Evolutionary conservation across 2,113 vertebrate genomes (phyloP).

Genomic region (Eolophus roseicapilla): DNA sequence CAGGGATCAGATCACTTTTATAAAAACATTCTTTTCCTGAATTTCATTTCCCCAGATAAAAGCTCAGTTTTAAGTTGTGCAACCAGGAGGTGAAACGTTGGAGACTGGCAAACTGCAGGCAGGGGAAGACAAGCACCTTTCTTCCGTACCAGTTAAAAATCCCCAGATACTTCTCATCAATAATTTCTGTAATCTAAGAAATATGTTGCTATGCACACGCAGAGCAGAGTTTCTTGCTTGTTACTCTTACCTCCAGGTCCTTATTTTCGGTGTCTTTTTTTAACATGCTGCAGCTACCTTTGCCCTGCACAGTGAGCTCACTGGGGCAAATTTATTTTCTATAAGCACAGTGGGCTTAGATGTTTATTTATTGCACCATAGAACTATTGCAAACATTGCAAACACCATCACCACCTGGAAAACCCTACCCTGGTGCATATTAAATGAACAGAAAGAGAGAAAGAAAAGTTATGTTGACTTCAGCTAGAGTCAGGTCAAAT

Average conservation of each 20-base stretch:
- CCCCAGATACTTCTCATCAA: background rate
- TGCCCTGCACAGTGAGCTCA: accelerated
- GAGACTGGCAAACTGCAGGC: background rate
- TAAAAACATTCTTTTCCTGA: background rate
- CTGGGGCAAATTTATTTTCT: background rate
- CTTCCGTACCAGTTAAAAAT: background rate
- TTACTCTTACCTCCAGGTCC: background rate
- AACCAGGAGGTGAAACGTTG: background rate
- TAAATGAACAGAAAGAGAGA: background rate
- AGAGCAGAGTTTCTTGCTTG: background rate
- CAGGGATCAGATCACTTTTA: background rate
- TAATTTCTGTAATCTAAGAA: background rate
- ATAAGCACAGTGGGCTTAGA: background rate
- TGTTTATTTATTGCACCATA: background rate
- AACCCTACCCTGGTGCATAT: background rate
- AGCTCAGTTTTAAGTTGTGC: background rate
- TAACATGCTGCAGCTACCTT: background rate
- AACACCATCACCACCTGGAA: background rate
- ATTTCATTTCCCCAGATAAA: slow-evolving; percentile 37
- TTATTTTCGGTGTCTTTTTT: background rate
- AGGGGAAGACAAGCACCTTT: background rate
- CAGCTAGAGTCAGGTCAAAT: background rate
- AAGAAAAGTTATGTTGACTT: background rate
- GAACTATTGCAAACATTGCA: background rate
- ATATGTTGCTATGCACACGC: accelerated